Evolutionary conservation across 1,140 invertebrate genomes (phyloP), one percentile per base, ranked within the genome.

Genomic region (Micrasema minimum): DNA sequence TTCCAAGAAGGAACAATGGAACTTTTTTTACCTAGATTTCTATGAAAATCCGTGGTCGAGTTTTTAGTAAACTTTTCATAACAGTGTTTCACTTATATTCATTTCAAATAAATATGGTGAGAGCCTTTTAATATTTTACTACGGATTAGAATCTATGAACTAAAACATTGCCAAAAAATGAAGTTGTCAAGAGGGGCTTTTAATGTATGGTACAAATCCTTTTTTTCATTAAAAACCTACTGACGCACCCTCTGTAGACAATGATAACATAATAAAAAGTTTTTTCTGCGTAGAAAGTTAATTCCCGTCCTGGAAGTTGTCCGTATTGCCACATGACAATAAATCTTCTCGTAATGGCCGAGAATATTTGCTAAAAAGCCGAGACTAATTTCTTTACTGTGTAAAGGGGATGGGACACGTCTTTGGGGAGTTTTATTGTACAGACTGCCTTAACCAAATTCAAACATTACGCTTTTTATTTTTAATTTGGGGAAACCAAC

Each of bases 401-500:
- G 4, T 20, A 22, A 57, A 57, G 35, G 57, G 38, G 57, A 22
- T 16, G 41, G 37, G 57, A n/a, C 11, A 18, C 6, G 57, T 62
- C 37, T 57, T 57, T 37, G 23, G 53, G 53, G 53, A 57, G 26
- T 35, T 35, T n/a, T 7, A 57, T 57, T 37, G 53, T 18, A 31
- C 18, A 16, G 61, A 41, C 38, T 43, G 41, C 4, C 55, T 70
- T 64, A 67, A 71, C 53, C 57, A 74, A 55, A 74, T 74, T 74
- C 69, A 71, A 67, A 71, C 65, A 64, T 68, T 62, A 67, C 62
- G 72, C 65, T 65, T 74, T 74, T 74, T 71, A 71, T 74, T 74
- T 71, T 74, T 74, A 74, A 74, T 74, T 74, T 71, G 68, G 43
- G 59, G 55, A 55, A 74, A 70, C 72, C 72, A 46, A 74, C 55